Evolutionary conservation across 1,140 invertebrate genomes (phyloP), one percentile per base, ranked within the genome.

Genomic region (Neodiprion virginianus): DNA sequence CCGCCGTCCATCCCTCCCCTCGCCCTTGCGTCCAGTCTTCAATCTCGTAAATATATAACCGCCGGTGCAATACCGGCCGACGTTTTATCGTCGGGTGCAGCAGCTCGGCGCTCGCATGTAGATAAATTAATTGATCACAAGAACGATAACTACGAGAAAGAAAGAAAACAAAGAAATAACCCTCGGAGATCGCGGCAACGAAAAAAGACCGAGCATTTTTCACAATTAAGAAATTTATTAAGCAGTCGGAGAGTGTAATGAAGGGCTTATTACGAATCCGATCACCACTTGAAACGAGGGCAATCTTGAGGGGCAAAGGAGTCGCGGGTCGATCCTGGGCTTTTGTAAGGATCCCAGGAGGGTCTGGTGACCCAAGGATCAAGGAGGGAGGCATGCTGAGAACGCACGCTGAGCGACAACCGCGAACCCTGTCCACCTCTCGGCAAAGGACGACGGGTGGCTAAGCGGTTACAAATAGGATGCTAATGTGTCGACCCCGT

Each of bases 401-500:
- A 69, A 14, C 67, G 67, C 67, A 69, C 23, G 67, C 67, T 69
- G 67, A 8, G 67, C 17, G 14, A 50, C 48, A 71, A 71, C 70
- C 70, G 9, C 70, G 12, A 80, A 82, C 79, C 83, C 78, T 76
- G 76, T 76, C 77, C 78, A 78, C 81, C 83, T 81, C 79, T 82
- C 74, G 77, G 76, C 28, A 40, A 40, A 40, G 28, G 71, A 28
- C 81, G 79, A 74, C 80, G 81, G 83, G 84, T 79, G 83, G 83
- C 77, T 78, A 78, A 79, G 80, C 81, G 79, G 81, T 80, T 81
- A 85, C 82, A 83, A 85, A 85, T 85, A 82, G 79, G 77, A 71
- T 81, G 79, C 79, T 83, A 82, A 83, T 82, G 76, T 76, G 80
- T 80, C 74, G 74, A 78, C 53, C 53, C 11, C 53, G 28, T 61